A percentile compares a stretch with the other conserved stretches of the same genome.
These are phyloP conservation scores for Urocyon cinereoargenteus DNA, from an alignment of 2,797 vertebrate genomes.

Conservation along the genomic window DNA sequence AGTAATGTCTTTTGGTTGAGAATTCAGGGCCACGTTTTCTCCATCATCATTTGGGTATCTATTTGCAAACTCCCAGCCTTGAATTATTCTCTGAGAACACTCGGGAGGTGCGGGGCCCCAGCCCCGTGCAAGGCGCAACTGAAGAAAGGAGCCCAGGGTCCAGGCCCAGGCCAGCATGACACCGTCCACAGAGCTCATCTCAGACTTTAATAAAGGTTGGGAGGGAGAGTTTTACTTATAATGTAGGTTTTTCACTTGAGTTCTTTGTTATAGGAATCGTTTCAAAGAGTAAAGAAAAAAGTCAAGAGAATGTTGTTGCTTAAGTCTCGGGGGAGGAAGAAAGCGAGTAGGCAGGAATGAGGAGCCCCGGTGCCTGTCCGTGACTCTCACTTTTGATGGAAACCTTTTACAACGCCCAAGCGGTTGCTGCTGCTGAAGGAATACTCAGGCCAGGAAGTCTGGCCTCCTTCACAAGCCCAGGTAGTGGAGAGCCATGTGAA, in stretches of 20 bases:
- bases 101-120: not conserved
- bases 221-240: not conserved
- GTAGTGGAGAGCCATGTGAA: conserved; percentile 65
- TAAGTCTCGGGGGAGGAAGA: conserved; percentile 51
- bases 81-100: not conserved
- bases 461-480: conserved; percentile 72
- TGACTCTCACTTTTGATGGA: conserved; percentile 61
- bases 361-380: not conserved
- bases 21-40: conserved; percentile 55
- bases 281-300: conserved; percentile 60
- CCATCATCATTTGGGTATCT: conserved; percentile 30
- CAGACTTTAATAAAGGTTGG: not conserved
- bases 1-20: not conserved
- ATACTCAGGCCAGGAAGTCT: conserved; percentile 74
- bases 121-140: too few species aligned
- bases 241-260: not conserved
- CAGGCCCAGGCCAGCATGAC: too few species aligned
- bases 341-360: not conserved
- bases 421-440: conserved; percentile 54
- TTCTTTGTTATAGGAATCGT: conserved; percentile 39
- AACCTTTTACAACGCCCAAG: conserved; percentile 43
- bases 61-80: not conserved
- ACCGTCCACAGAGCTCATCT: not conserved
- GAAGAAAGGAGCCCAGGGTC: not conserved
- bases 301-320: conserved; percentile 45